Evolutionary conservation across 2,797 vertebrate genomes (phyloP).

Genomic region (Clarias platycephalus): DNA sequence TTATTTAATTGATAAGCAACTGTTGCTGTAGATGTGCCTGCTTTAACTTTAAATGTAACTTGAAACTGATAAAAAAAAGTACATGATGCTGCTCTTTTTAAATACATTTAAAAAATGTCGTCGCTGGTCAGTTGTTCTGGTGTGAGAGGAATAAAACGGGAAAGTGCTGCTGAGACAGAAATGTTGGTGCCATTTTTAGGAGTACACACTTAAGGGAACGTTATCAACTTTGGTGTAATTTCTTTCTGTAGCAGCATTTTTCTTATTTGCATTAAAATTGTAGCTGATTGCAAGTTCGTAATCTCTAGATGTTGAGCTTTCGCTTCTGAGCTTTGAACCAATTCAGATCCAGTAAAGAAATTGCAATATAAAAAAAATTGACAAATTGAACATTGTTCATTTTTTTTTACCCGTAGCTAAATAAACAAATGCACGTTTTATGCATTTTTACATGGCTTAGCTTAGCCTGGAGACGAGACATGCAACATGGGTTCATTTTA

Average conservation of each 20-base stretch:
- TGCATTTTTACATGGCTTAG: neutral
- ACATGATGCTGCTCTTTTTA: neutral
- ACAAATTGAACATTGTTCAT: neutral
- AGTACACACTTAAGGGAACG: neutral
- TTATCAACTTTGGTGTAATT: neutral
- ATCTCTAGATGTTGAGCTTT: neutral
- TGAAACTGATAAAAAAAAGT: neutral
- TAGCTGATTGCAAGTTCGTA: neutral
- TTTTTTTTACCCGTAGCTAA: neutral
- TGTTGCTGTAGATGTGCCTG: neutral
- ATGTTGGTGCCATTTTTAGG: neutral
- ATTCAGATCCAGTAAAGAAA: neutral
- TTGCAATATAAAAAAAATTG: neutral
- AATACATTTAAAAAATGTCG: neutral
- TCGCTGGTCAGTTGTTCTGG: neutral
- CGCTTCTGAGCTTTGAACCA: neutral
- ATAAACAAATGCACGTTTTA: neutral
- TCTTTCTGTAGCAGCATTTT: neutral
- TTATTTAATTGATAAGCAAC: neutral
- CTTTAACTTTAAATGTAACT: too few species aligned
- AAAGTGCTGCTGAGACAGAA: too few species aligned
- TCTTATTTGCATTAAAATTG: neutral
- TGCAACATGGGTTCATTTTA: neutral
- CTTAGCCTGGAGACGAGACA: neutral
- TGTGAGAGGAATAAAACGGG: neutral